phyloP scores from a whole-genome alignment of 2,113 vertebrate genomes.

The Lepus americanus region DNA sequence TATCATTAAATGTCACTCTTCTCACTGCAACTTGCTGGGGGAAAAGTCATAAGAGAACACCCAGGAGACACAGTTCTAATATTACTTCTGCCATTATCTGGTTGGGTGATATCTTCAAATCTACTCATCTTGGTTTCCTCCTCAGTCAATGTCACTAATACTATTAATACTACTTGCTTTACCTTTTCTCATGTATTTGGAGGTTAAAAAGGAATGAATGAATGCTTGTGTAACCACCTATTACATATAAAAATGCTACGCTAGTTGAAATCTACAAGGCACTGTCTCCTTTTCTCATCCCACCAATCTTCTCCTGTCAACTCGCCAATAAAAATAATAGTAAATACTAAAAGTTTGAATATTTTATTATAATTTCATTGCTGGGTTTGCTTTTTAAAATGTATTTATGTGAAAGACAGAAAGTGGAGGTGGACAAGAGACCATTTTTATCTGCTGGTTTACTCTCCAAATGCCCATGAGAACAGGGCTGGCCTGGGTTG shows the following conservation, averaged over 20 bases:
- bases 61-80: neutral
- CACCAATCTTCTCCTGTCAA: neutral
- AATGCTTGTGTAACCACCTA: neutral
- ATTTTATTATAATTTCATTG: neutral
- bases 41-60: neutral
- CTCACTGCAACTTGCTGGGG: neutral
- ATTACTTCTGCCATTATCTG: neutral
- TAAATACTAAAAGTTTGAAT: neutral
- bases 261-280: neutral
- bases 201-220: neutral
- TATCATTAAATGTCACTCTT: neutral
- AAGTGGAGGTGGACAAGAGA: too few relatives aligned
- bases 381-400: too few relatives aligned
- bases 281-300: neutral
- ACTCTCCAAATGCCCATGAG: too few relatives aligned
- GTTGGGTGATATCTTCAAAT: neutral
- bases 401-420: too few relatives aligned
- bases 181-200: neutral
- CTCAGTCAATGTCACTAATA: neutral
- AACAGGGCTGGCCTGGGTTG: too few relatives aligned
- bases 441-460: too few relatives aligned
- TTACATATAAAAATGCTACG: neutral
- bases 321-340: constrained; percentile 16
- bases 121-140: neutral
- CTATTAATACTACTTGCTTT: neutral